Evolutionary conservation across 2,113 vertebrate species (phyloP).

Genomic region (Cygnus buccinator): DNA sequence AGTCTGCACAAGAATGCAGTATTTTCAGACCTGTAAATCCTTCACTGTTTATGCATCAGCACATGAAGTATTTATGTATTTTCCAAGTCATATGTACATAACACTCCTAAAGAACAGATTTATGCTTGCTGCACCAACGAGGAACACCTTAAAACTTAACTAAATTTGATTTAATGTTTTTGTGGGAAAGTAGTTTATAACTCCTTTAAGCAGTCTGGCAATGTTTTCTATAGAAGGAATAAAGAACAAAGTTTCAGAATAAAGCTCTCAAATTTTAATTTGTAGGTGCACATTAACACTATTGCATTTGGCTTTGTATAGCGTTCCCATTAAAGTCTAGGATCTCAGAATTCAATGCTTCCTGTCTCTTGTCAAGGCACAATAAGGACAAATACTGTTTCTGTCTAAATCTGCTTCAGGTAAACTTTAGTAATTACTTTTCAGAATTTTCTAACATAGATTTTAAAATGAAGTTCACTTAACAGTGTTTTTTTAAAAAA

Average conservation of each 20-base stretch:
- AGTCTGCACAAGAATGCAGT: not conserved
- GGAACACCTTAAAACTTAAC: not conserved
- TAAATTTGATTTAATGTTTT: not conserved
- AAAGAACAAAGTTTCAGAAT: not conserved
- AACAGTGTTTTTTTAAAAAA: not conserved
- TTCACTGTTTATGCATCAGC: not conserved
- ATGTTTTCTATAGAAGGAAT: not conserved
- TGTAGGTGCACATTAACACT: not conserved
- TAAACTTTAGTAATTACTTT: not conserved
- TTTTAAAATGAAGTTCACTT: not conserved
- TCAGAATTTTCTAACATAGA: not conserved
- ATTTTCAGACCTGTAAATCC: not conserved
- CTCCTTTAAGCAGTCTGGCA: not conserved
- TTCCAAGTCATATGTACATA: not conserved
- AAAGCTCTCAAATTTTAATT: not conserved
- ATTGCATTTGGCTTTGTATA: not conserved
- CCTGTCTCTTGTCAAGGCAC: not conserved
- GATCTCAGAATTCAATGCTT: not conserved
- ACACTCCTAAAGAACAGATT: not conserved
- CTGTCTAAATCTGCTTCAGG: not conserved
- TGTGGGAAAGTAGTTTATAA: not conserved
- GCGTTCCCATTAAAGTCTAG: not conserved
- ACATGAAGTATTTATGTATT: not conserved
- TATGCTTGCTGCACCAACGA: not conserved
- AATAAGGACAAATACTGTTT: not conserved